A percentile compares a stretch with the other conserved stretches of the same genome.
Conservation (phyloP, 2,113 vertebrate genomes). For the Scalopus aquaticus region DNA sequence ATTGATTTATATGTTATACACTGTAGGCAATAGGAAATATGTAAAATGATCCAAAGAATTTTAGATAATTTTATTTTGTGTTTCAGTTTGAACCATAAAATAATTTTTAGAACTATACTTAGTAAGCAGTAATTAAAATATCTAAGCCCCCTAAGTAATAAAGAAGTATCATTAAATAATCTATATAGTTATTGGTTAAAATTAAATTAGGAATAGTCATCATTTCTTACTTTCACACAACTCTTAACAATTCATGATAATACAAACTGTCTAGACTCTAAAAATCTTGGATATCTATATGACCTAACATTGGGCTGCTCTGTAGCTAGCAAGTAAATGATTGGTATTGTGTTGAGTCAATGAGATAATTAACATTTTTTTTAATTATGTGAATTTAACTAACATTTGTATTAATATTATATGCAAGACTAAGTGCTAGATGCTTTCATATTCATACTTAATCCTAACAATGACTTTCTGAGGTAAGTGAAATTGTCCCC, state of each 20-base stretch:
- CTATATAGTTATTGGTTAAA: background rate
- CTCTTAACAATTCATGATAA: background rate
- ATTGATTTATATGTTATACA: background rate
- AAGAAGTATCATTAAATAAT: conserved; percentile 27
- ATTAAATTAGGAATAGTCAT: conserved; percentile 30
- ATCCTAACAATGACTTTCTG: background rate
- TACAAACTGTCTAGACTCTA: background rate
- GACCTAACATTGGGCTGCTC: background rate
- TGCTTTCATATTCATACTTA: conserved; percentile 6
- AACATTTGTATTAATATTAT: background rate
- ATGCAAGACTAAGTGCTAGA: background rate
- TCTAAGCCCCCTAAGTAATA: background rate
- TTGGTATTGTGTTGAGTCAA: conserved; percentile 8
- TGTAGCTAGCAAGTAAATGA: conserved; percentile 5
- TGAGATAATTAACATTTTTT: background rate
- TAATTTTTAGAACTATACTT: conserved; percentile 29
- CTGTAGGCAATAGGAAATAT: conserved; percentile 39
- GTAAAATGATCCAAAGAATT: conserved; percentile 21
- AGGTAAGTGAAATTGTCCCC: conserved; percentile 7
- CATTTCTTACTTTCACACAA: conserved; percentile 20
- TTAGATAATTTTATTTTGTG: conserved; percentile 42
- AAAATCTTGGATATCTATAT: conserved; percentile 5
- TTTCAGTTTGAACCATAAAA: conserved; percentile 30
- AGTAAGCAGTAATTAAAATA: conserved; percentile 7
- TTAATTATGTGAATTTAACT: conserved; percentile 46